Base-by-base conservation (phyloP, 2,888 invertebrate species). In the Malacosoma neustria region DNA sequence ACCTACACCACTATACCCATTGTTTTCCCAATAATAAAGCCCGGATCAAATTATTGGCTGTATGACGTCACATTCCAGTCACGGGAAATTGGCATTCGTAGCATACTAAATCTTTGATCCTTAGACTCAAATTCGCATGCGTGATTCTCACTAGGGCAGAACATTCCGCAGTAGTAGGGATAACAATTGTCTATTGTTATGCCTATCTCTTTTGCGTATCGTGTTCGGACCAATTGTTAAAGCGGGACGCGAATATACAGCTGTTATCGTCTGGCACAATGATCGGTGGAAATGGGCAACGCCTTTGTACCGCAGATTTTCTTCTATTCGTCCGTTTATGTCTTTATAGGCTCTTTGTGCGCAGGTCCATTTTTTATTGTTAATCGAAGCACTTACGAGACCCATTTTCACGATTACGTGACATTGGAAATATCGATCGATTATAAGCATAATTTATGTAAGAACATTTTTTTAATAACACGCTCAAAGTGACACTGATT, bases 111-210 rank as follows among this genome's bases (percentile, higher is more conserved):
- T 45, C 45, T 12, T 35, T 4, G 32, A 9, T 14, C 37, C 9
- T 44, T 43, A 36, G 43, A 50, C 38, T 51, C 51, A 64, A 58
- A 65, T 58, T 72, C 51, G 63, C 57, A 41, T 47, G 61, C 13
- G 44, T 33, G 33, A 35, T 43, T 46, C 50, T 58, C 52, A 57
- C 69, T 72, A 77, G 74, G 72, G 69, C 72, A 67, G 66, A 51
- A 51, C 66, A 51, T 48, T 49, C 45, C 51, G 43, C 43, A 46
- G 53, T 61, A 63, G 82, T 67, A 63, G 84, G 84, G 82, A 81
- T 84, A 81, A 85, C 85, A 85, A 85, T 85, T 73, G 84, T 74
- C 84, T 81, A 85, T 85, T 85, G 84, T 84, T 57, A 59, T 65
- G 66, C 61, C 84, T 82, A 77, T 84, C 84, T 84, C 81, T 80